Base-by-base conservation (phyloP, 2,797 vertebrate species). In the Chaunax sp. region DNA sequence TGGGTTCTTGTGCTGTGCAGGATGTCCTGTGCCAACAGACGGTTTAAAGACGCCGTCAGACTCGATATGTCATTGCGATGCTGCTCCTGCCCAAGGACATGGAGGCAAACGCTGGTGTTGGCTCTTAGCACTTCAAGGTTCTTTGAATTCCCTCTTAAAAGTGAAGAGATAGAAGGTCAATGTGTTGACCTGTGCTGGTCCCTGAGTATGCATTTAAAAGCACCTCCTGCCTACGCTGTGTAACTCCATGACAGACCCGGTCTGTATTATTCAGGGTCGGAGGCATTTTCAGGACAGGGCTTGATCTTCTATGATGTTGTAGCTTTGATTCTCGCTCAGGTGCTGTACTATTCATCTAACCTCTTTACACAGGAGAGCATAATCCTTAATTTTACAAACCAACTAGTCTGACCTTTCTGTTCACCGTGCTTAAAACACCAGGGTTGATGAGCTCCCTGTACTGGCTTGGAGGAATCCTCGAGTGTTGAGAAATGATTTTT, bases 71-170 rank as follows among this genome's bases (percentile, higher is more conserved):
- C 83, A 83, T 44, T 25, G 47, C 57, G 68, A 75, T 53, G 56
- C 66, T 64, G 72, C 69, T 52, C 38, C 64, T 63, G 64, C 69
- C 63, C 6, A 44, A 59, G 76, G 78, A 69, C 45, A 47, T 20
- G 25, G 49, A 60, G 64, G 67, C 67, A 73, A 72, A 63, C 0
- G 28, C 65, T 45, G 3, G 23, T 53, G 68, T 76, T 82, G 5
- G 22, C 74, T 86, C 85, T 82, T 80, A 82, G 69, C 80, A 78
- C 80, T 84, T 87, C 78, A 88, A 87, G 66, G 75, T 80, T 78
- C 69, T 84, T 78, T 63, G 63, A 44, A 83, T 61, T 28, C 25
- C 22, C 38, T 14, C 54, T 40, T 65, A 68, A 78, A 73, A 88
- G 74, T 73, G 43, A 70, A 56, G 69, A 37, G 64, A 64, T 63